phyloP scores from a whole-genome alignment of 2,888 invertebrate species.

The Hyles lineata region DNA sequence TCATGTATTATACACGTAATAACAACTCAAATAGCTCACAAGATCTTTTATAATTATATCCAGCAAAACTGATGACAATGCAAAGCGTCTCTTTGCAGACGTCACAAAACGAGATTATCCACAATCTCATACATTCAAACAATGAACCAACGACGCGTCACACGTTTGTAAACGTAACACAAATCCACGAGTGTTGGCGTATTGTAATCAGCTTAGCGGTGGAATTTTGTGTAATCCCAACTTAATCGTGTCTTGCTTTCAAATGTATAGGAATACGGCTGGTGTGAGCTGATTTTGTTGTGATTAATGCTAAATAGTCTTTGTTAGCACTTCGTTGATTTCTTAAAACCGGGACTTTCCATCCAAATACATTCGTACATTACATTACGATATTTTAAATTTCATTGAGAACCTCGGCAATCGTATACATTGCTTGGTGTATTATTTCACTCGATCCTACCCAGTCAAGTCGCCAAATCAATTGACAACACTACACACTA shows the following conservation, averaged over 20 bases:
- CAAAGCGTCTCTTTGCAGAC: background rate
- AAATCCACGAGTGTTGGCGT: background rate
- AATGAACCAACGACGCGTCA: conserved; percentile 10
- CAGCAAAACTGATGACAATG: background rate
- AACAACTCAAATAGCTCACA: background rate
- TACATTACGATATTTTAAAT: too few species aligned
- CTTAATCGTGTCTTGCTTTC: background rate
- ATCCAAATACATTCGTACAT: too few species aligned
- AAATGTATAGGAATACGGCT: background rate
- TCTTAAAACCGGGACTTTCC: too few species aligned
- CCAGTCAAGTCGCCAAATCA: too few species aligned
- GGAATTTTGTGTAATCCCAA: background rate
- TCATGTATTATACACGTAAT: background rate
- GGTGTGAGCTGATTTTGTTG: too few species aligned
- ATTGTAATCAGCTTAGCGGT: conserved; percentile 15
- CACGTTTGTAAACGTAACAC: conserved; percentile 2
- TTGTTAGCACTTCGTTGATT: too few species aligned
- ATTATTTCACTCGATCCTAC: too few species aligned
- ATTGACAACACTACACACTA: too few species aligned
- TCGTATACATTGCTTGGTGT: too few species aligned
- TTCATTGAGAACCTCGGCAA: too few species aligned
- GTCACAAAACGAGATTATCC: conserved; percentile 15
- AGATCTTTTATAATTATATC: background rate
- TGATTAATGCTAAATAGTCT: too few species aligned
- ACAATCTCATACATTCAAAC: conserved; percentile 19